Evolutionary conservation across 2,888 invertebrate species (phyloP).

Genomic region (Dorcus parallelipipedus): DNA sequence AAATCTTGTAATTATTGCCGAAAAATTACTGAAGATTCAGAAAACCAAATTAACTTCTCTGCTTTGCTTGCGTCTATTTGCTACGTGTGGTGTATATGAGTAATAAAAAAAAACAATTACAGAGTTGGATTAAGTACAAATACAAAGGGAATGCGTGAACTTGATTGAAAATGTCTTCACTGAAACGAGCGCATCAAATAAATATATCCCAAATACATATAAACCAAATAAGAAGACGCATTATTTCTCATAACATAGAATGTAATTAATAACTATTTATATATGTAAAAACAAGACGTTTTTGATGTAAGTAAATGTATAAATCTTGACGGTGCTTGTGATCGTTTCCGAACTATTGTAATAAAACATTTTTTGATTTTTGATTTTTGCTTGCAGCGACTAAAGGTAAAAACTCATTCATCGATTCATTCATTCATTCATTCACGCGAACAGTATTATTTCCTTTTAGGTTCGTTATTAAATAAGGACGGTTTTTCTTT

Average conservation of each 20-base stretch:
- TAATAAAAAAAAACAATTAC: too few species aligned
- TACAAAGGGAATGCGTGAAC: not conserved
- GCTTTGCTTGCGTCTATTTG: too few species aligned
- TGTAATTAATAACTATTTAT: slow-evolving; percentile 27
- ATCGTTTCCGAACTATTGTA: slow-evolving; percentile 10
- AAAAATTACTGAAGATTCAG: too few species aligned
- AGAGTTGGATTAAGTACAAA: too few species aligned
- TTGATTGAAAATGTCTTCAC: not conserved
- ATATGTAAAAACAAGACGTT: slow-evolving; percentile 16
- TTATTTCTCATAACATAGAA: slow-evolving; percentile 25
- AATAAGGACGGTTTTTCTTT: too few species aligned
- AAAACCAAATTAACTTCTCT: too few species aligned
- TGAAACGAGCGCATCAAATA: slow-evolving; percentile 9
- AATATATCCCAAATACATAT: slow-evolving; percentile 35
- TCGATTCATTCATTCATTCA: not conserved
- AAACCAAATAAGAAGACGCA: slow-evolving; percentile 39
- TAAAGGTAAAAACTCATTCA: not conserved
- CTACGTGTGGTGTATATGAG: too few species aligned
- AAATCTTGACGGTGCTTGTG: slow-evolving; percentile 42
- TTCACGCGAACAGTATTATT: not conserved
- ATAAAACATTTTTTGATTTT: slow-evolving; percentile 1
- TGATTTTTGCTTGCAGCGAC: slow-evolving; percentile 6
- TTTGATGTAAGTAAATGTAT: slow-evolving; percentile 33
- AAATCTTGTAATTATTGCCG: too few species aligned
- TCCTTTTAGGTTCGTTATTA: not conserved